Evolutionary conservation across 2,797 vertebrate species (phyloP).

Genomic region (Phataginus tetradactyla): DNA sequence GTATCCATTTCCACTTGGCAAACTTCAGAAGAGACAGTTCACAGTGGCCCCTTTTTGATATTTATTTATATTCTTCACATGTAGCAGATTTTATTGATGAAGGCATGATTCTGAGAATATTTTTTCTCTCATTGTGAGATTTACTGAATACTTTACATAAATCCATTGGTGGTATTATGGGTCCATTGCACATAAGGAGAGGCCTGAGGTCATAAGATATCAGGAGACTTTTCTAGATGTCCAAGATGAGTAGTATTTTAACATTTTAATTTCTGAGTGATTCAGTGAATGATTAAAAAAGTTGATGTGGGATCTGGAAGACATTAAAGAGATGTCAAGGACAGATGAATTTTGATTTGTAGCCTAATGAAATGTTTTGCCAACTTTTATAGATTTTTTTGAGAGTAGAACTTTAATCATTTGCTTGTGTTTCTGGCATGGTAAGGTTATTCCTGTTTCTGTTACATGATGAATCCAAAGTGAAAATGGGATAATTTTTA

Average conservation of each 20-base stretch:
- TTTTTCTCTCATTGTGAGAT: conserved; percentile 64
- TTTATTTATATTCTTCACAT: conserved; percentile 74
- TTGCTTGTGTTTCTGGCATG: conserved; percentile 84
- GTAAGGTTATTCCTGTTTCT: conserved; percentile 80
- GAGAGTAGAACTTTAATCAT: conserved; percentile 82
- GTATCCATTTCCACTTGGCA: conserved; percentile 77
- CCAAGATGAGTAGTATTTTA: conserved; percentile 64
- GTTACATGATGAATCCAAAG: conserved; percentile 74
- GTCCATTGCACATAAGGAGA: background rate
- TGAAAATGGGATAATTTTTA: conserved; percentile 83
- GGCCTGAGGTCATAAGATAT: conserved; percentile 11
- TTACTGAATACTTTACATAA: conserved; percentile 48
- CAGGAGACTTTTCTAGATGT: conserved; percentile 38
- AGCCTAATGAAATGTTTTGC: conserved; percentile 83
- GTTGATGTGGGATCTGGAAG: conserved; percentile 75
- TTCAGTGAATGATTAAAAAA: conserved; percentile 68
- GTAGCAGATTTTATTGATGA: conserved; percentile 75
- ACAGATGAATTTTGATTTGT: conserved; percentile 80
- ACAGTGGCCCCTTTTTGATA: conserved; percentile 69
- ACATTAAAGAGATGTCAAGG: conserved; percentile 79
- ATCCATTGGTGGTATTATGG: background rate
- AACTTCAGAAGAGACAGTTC: conserved; percentile 67
- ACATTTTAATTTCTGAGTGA: conserved; percentile 77
- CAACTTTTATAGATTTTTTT: conserved; percentile 79
- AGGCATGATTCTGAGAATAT: conserved; percentile 67